These are phyloP conservation scores for Arrhopalites spinosus DNA, from an alignment of 2,888 invertebrate genomes.

Conservation along the genomic window DNA sequence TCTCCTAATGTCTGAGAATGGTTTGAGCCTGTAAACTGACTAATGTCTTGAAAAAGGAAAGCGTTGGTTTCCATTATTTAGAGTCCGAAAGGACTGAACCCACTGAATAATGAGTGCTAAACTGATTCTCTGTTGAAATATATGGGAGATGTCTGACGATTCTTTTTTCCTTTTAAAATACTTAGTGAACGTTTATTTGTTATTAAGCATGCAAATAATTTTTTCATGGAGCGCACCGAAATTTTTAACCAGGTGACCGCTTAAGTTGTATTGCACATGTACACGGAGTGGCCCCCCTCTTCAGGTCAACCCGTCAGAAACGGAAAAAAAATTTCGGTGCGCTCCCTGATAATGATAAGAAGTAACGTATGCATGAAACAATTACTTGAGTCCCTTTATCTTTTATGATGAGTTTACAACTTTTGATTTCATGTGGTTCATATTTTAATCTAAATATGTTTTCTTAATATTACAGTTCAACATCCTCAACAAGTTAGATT, in stretches of 20 bases:
- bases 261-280: too few species aligned
- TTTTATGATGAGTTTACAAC: too few species aligned
- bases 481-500: constrained; percentile 33
- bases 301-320: too few species aligned
- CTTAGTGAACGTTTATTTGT: background rate
- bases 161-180: background rate
- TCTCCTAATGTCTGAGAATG: constrained; percentile 32
- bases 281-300: too few species aligned
- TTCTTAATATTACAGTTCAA: too few species aligned
- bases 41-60: constrained; percentile 26
- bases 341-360: too few species aligned
- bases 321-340: too few species aligned
- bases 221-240: constrained; percentile 25
- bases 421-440: too few species aligned
- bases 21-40: constrained; percentile 13
- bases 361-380: too few species aligned
- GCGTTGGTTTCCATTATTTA: constrained; percentile 30
- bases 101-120: constrained; percentile 32
- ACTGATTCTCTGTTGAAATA: constrained; percentile 33
- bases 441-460: too few species aligned
- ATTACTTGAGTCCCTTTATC: too few species aligned
- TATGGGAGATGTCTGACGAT: constrained; percentile 34
- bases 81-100: constrained; percentile 44
- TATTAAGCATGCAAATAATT: background rate
- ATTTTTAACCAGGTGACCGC: too few species aligned